Conservation (phyloP, 2,113 vertebrate species). For the Mirounga angustirostris region DNA sequence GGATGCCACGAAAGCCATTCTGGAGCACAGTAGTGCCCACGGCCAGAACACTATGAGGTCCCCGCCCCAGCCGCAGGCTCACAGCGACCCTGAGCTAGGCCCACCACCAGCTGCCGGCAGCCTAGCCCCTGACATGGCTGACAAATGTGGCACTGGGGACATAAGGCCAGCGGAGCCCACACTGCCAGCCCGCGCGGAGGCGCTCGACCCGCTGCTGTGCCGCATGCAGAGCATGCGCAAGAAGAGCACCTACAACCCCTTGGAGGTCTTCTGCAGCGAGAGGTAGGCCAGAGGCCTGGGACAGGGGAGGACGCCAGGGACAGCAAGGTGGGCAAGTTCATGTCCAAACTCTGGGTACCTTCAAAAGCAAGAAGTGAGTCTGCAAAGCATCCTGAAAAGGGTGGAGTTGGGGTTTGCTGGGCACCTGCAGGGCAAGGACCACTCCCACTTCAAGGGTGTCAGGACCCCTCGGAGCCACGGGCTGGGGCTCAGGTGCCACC, state of each 20-base stretch:
- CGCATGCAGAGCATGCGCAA: slow-evolving; percentile 95
- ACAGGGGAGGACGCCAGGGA: slow-evolving; percentile 84
- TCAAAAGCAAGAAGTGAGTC: slow-evolving; percentile 90
- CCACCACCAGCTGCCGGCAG: slow-evolving; percentile 83
- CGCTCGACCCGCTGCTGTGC: slow-evolving; percentile 92
- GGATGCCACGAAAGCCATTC: slow-evolving; percentile 96
- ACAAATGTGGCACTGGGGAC: slow-evolving; percentile 87
- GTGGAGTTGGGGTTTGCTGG: background rate
- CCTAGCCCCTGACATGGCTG: slow-evolving; percentile 84
- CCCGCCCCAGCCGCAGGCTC: slow-evolving; percentile 20
- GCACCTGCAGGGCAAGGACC: background rate
- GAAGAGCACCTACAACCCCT: slow-evolving; percentile 96
- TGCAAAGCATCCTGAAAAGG: background rate
- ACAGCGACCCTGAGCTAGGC: slow-evolving; percentile 83
- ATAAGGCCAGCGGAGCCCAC: slow-evolving; percentile 84
- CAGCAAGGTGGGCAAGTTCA: slow-evolving; percentile 90
- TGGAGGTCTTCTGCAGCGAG: slow-evolving; percentile 93
- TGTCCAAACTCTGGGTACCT: slow-evolving; percentile 89
- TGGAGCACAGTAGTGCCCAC: slow-evolving; percentile 96
- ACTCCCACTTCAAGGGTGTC: background rate
- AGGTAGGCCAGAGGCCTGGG: slow-evolving; percentile 78
- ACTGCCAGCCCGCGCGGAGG: slow-evolving; percentile 87
- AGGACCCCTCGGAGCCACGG: background rate
- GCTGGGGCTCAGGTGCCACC: background rate
- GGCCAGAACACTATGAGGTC: slow-evolving; percentile 92